A percentile compares a stretch with the other conserved stretches of the same genome.
phyloP scores from a whole-genome alignment of 2,797 vertebrate genomes.

The Myotis pilosus region DNA sequence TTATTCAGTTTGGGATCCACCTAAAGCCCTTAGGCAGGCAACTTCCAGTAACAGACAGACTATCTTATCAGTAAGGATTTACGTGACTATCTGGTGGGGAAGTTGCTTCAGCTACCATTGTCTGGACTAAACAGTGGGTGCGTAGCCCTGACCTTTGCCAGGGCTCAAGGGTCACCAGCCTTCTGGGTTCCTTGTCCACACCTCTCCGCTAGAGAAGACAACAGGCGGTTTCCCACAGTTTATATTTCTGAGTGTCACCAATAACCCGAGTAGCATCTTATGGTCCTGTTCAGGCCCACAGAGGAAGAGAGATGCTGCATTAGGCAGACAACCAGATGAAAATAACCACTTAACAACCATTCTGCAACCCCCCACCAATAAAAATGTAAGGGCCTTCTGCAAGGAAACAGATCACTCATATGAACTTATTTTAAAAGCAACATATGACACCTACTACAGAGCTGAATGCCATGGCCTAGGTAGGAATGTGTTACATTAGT shows the following conservation, averaged over 20 bases:
- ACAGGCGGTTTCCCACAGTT: neutral
- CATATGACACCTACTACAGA: neutral
- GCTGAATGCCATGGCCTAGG: neutral
- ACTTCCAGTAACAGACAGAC: too few relatives aligned
- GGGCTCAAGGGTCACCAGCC: too few relatives aligned
- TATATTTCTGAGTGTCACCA: neutral
- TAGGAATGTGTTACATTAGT: neutral
- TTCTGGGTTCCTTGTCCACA: too few relatives aligned
- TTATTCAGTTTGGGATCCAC: too few relatives aligned
- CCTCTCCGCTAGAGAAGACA: too few relatives aligned
- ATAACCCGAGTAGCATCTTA: neutral
- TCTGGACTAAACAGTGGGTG: too few relatives aligned
- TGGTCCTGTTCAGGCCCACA: neutral
- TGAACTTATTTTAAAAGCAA: neutral
- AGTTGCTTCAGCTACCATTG: too few relatives aligned
- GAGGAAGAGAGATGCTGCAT: neutral
- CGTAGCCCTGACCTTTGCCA: too few relatives aligned
- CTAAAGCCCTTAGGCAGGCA: too few relatives aligned
- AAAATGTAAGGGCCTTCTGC: neutral
- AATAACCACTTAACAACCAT: neutral
- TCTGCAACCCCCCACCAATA: rapidly evolving
- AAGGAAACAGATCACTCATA: neutral
- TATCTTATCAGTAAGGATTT: too few relatives aligned
- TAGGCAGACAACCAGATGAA: neutral
- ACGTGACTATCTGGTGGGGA: too few relatives aligned